Conservation (phyloP, 2,888 invertebrate genomes). For the Atethmia centrago region DNA sequence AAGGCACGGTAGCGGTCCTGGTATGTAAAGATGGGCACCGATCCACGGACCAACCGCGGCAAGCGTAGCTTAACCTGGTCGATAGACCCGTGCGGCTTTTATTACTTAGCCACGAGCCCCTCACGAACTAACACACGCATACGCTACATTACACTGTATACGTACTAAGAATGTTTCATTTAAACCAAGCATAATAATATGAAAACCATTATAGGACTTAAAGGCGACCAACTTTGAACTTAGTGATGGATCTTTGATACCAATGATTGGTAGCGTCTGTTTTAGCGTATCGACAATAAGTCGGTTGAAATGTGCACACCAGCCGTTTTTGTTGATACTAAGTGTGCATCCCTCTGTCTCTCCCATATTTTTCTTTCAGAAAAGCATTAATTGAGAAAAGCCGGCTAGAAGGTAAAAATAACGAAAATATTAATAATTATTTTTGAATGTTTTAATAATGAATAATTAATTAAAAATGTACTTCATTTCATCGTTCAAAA, state of each 20-base stretch:
- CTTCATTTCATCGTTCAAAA: slow-evolving; percentile 2
- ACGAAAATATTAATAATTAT: slow-evolving; percentile 20
- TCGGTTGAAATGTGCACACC: neutral
- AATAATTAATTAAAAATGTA: neutral
- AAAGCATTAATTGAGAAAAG: neutral
- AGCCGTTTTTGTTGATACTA: neutral
- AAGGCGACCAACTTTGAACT: neutral
- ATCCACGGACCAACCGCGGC: too few species aligned
- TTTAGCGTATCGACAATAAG: neutral
- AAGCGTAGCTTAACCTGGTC: too few species aligned
- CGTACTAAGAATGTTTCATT: too few species aligned
- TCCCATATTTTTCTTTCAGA: neutral
- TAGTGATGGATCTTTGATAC: neutral
- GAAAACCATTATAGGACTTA: neutral
- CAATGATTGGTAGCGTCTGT: neutral
- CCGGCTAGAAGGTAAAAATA: neutral
- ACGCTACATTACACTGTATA: too few species aligned
- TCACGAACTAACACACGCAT: too few species aligned
- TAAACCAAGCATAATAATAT: too few species aligned
- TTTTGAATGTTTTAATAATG: neutral
- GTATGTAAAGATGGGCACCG: too few species aligned
- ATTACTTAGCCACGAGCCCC: too few species aligned
- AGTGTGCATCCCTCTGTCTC: neutral
- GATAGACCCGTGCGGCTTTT: too few species aligned
- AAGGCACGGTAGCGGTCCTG: too few species aligned